Evolutionary conservation across 2,888 invertebrate genomes (phyloP).

Genomic region (Amphipoea lucens): DNA sequence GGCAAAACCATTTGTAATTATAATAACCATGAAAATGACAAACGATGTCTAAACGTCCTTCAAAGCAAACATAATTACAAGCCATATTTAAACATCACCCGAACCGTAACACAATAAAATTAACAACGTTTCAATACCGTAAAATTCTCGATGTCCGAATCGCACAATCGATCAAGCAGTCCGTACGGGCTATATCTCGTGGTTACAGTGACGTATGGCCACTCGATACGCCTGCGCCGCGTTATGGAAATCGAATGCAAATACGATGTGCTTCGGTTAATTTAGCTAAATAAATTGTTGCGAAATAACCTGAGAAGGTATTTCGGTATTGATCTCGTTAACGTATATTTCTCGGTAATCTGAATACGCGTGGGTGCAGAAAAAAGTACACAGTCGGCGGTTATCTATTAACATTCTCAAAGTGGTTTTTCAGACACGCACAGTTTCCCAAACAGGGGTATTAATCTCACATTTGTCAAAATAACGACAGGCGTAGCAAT

Average conservation of each 20-base stretch:
- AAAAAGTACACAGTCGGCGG: background rate
- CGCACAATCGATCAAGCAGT: constrained; percentile 78
- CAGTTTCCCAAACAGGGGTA: background rate
- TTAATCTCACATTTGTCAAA: background rate
- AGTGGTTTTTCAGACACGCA: background rate
- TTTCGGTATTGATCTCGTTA: constrained; percentile 83
- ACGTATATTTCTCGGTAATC: constrained; percentile 72
- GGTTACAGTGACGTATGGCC: constrained; percentile 87
- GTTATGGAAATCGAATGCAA: constrained; percentile 90
- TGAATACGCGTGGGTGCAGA: constrained; percentile 63
- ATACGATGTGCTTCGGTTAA: constrained; percentile 87
- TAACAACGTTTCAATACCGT: constrained; percentile 65
- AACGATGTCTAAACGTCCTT: constrained; percentile 3
- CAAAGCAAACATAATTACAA: constrained; percentile 24
- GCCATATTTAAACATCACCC: background rate
- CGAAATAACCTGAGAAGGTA: constrained; percentile 76
- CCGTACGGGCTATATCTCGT: constrained; percentile 76
- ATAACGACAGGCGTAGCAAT: background rate
- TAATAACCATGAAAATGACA: background rate
- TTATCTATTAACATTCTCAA: background rate
- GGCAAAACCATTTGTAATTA: background rate
- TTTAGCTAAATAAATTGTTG: constrained; percentile 89
- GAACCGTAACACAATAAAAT: constrained; percentile 34
- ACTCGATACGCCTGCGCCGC: constrained; percentile 83
- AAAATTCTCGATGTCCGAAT: constrained; percentile 73